phyloP scores from a whole-genome alignment of 1,140 invertebrate species.

The Brachionus sp. region DNA sequence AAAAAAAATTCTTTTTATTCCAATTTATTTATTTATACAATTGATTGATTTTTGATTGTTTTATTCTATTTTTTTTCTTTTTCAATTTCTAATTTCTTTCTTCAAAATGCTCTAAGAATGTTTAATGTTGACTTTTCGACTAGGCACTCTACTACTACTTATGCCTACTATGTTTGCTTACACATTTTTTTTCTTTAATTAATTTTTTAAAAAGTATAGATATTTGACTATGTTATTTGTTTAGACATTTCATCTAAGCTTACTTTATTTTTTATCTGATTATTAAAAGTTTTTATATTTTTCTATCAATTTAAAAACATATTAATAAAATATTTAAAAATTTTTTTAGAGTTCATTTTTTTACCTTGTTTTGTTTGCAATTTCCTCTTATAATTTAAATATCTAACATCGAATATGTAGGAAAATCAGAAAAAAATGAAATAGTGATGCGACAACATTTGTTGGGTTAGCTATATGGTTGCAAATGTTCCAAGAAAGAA shows the following conservation, averaged over 20 bases:
- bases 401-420: too few relatives aligned
- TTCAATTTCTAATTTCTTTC: not conserved
- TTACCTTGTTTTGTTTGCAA: too few relatives aligned
- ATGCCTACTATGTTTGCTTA: too few relatives aligned
- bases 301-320: not conserved
- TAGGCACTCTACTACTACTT: not conserved
- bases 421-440: too few relatives aligned
- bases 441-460: too few relatives aligned
- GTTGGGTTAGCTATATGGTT: too few relatives aligned
- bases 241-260: not conserved
- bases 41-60: constrained; percentile 10
- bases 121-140: not conserved
- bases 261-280: not conserved
- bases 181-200: too few relatives aligned
- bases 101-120: not conserved
- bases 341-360: too few relatives aligned
- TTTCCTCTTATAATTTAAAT: too few relatives aligned
- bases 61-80: not conserved
- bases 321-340: not conserved
- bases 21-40: constrained; percentile 6
- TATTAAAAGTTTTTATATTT: constrained; percentile 1
- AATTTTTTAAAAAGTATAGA: not conserved
- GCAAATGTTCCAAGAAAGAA: too few relatives aligned
- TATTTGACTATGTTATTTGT: not conserved
- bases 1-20: not conserved